Base-by-base conservation (phyloP, 2,888 invertebrate species). In the Byasa hedistus region DNA sequence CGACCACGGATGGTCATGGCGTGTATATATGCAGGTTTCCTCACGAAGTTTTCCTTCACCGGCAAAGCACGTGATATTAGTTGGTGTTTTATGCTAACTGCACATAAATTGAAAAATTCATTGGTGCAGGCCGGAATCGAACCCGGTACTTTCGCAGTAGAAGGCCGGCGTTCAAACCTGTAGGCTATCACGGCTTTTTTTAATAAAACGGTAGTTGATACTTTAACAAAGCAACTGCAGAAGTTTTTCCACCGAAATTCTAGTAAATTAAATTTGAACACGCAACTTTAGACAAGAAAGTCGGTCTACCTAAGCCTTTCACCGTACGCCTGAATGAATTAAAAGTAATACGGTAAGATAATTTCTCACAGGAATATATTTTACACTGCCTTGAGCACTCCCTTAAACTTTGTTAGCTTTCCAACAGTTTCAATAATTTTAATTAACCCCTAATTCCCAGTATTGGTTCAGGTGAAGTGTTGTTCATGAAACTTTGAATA, bases 331-430 rank as follows among this genome's bases (percentile, higher is more conserved):
- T n/a, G 22, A 39, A 48, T 48, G 44, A 59, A 59, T 48, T 59
- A 44, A 44, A 59, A 59, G 51, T 61, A 32, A 12, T 21, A 22
- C 55, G 22, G 21, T 17, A 24, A 39, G 57, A 39, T 60, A 59
- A 65, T 65, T 65, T 65, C 65, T 56, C 65, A 48, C 51, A 55
- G 55, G 65, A 65, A 59, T 65, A 55, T 60, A 65, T 65, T 60
- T 65, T 65, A 48, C 27, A 32, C 44, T 21, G 65, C 54, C 58
- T 64, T 57, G 23, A 52, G 58, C 51, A 5, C 52, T 58, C 51
- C 57, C 51, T 64, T 64, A 54, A 63, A 48, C 57, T 63, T 57
- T 32, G 57, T 62, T 23, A 62, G 62, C 63, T 57, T 44, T 24
- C 57, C 32, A 27, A 63, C 63, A 57, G 44, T 57, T 63, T 22